Conservation (phyloP, 2,888 invertebrate genomes). For the Synergus itoensis region DNA sequence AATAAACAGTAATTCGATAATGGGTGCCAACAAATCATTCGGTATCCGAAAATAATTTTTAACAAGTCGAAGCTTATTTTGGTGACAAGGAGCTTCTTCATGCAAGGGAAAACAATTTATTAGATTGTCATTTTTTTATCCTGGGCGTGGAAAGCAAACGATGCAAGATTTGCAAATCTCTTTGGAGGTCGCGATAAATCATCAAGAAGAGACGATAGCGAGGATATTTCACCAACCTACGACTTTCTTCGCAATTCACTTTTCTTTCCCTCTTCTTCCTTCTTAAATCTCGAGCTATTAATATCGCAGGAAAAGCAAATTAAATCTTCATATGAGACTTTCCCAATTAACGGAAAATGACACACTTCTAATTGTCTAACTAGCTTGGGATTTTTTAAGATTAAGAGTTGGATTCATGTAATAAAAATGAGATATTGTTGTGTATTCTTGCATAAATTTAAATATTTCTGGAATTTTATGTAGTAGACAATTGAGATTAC, state of each 20-base stretch:
- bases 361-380: not conserved
- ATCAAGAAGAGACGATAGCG: slow-evolving; percentile 31
- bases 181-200: slow-evolving; percentile 36
- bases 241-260: slow-evolving; percentile 40
- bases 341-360: not conserved
- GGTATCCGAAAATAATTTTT: slow-evolving; percentile 19
- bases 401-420: not conserved
- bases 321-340: not conserved
- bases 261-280: not conserved
- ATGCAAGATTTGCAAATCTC: slow-evolving; percentile 39
- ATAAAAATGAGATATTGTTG: too few relatives aligned
- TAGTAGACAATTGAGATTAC: not conserved
- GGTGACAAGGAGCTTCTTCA: slow-evolving; percentile 18
- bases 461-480: not conserved
- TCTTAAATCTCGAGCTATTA: not conserved
- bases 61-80: slow-evolving; percentile 20
- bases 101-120: slow-evolving; percentile 32
- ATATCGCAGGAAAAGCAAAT: not conserved
- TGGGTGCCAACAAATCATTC: slow-evolving; percentile 12
- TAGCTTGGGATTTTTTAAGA: too few relatives aligned
- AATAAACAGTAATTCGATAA: slow-evolving; percentile 12
- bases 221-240: slow-evolving; percentile 39
- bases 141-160: slow-evolving; percentile 36
- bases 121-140: slow-evolving; percentile 37
- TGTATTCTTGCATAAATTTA: not conserved